These are phyloP conservation scores for Chrysocyon brachyurus DNA, from an alignment of 2,797 vertebrate species.

Conservation along the genomic window DNA sequence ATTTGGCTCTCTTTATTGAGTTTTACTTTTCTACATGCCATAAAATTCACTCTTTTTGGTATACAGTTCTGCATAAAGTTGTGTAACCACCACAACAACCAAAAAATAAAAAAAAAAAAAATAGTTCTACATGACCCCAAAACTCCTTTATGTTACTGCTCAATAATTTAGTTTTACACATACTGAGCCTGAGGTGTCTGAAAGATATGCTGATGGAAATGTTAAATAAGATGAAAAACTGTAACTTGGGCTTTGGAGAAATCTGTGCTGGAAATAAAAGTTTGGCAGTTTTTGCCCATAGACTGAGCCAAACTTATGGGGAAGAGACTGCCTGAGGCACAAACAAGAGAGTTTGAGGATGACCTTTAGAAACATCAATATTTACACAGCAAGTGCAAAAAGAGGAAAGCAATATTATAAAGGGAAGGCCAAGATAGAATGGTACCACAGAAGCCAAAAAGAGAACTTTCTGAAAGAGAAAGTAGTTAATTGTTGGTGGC, in stretches of 20 bases:
- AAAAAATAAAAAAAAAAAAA: not conserved
- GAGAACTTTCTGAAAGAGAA: not conserved
- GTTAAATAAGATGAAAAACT: not conserved
- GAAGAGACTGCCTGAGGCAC: not conserved
- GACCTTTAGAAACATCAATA: not conserved
- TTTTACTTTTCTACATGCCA: not conserved
- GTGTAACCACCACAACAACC: not conserved
- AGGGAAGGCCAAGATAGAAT: not conserved
- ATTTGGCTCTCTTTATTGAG: slow-evolving; percentile 1
- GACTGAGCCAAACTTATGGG: not conserved
- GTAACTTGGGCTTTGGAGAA: not conserved
- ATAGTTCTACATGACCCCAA: not conserved
- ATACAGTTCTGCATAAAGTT: not conserved
- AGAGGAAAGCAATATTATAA: not conserved
- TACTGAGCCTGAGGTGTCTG: not conserved
- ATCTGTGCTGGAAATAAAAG: slow-evolving; percentile 38
- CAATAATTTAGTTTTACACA: slow-evolving; percentile 19
- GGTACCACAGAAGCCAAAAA: not conserved
- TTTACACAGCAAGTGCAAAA: not conserved
- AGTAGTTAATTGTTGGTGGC: not conserved
- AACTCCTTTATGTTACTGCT: not conserved
- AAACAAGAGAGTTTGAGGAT: not conserved
- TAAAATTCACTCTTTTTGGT: slow-evolving; percentile 35
- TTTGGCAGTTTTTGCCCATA: not conserved
- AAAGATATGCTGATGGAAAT: slow-evolving; percentile 14